phyloP scores from a whole-genome alignment of 2,888 invertebrate species.

The Epistrophe grossulariae region DNA sequence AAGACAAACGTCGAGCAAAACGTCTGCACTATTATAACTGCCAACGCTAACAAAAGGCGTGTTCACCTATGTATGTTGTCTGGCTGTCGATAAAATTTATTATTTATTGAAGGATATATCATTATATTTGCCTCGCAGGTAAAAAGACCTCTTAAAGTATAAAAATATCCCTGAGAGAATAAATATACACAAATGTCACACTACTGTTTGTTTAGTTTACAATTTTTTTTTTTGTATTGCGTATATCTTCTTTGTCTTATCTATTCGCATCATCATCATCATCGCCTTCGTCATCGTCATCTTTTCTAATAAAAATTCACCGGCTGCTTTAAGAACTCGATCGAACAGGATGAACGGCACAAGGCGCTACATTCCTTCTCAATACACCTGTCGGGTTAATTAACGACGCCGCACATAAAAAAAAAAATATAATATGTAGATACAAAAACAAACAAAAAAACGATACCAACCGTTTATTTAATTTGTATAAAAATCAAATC shows the following conservation, averaged over 20 bases:
- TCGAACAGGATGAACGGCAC: conserved; percentile 34
- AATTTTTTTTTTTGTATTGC: conserved; percentile 2
- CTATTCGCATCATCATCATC: conserved; percentile 58
- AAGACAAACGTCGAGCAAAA: conserved; percentile 60
- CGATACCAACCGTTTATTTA: conserved; percentile 44
- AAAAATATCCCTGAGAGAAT: conserved; percentile 16
- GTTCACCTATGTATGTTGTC: conserved; percentile 27
- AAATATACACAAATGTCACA: conserved; percentile 70
- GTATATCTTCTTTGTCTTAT: conserved; percentile 27
- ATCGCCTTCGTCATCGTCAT: no score
- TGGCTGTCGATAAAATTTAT: conserved; percentile 67
- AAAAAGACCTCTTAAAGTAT: neutral
- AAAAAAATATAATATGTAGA: neutral
- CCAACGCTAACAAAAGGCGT: conserved; percentile 60
- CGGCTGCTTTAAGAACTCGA: conserved; percentile 61
- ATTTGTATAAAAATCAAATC: conserved; percentile 74
- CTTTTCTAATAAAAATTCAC: conserved; percentile 58
- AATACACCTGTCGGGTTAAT: conserved; percentile 74
- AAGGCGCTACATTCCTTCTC: conserved; percentile 40
- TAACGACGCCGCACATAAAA: conserved; percentile 63
- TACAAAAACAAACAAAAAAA: neutral
- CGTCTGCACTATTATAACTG: conserved; percentile 37
- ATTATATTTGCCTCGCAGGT: conserved; percentile 26
- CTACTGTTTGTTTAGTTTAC: conserved; percentile 65
- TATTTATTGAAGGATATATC: conserved; percentile 59